These are phyloP conservation scores for Antedon mediterranea DNA, from an alignment of 53 echinoderm and acorn worm genomes.

Conservation along the genomic window DNA sequence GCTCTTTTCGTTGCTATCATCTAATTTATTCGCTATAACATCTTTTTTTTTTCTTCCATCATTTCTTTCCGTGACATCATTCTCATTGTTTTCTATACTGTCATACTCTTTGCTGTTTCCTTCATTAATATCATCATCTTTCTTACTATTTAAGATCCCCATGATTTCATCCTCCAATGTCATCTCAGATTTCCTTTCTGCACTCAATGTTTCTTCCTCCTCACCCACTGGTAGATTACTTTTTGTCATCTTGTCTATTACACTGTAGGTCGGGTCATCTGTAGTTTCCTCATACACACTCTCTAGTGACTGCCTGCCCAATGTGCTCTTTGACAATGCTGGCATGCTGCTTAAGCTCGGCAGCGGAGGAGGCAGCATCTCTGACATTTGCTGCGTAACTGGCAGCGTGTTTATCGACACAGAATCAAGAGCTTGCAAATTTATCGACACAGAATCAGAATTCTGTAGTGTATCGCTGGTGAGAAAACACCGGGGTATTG, in stretches of 20 bases:
- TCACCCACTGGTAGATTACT: not conserved
- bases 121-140: not conserved
- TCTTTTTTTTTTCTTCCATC: too few species aligned
- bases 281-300: not conserved
- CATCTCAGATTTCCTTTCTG: not conserved
- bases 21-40: too few species aligned
- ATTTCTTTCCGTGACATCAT: too few species aligned
- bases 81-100: too few species aligned
- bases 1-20: too few species aligned
- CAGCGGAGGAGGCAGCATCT: not conserved
- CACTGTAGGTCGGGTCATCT: not conserved
- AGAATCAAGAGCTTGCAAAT: not conserved
- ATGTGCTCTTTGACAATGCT: not conserved
- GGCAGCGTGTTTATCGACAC: not conserved
- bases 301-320: not conserved
- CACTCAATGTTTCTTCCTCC: not conserved
- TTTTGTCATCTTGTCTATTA: not conserved
- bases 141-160: not conserved
- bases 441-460: not conserved
- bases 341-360: not conserved
- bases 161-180: not conserved
- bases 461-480: not conserved
- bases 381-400: not conserved
- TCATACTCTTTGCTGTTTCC: too few species aligned
- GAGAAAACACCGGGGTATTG: not conserved